Evolutionary conservation across 2,113 vertebrate genomes (phyloP).

Genomic region (Eublepharis macularius): DNA sequence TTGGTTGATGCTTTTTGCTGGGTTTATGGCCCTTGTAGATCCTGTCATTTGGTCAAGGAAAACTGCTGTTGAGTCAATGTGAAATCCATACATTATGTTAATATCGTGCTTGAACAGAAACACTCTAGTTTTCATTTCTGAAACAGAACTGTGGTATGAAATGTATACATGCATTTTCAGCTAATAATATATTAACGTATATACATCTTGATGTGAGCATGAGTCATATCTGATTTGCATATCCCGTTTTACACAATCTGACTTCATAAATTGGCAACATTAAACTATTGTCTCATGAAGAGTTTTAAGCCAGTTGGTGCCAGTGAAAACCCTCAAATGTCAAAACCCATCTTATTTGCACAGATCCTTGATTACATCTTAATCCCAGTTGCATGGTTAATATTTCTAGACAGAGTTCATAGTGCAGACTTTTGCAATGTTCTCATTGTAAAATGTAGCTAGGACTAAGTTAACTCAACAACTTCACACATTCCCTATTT

Average conservation of each 20-base stretch:
- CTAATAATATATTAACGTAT: neutral
- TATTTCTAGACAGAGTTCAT: slow-evolving; percentile 16
- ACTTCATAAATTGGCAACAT: slow-evolving; percentile 1
- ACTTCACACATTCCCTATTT: neutral
- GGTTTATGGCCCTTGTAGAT: neutral
- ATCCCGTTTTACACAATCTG: slow-evolving; percentile 13
- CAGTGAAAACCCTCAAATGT: slow-evolving; percentile 52
- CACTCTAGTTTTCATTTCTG: neutral
- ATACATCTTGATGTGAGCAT: neutral
- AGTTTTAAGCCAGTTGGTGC: slow-evolving; percentile 32
- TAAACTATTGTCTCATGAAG: slow-evolving; percentile 37
- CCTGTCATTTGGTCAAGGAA: neutral
- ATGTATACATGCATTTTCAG: neutral
- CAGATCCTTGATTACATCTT: slow-evolving; percentile 20
- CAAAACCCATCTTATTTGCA: slow-evolving; percentile 43
- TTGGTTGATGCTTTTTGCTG: no score
- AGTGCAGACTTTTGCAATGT: slow-evolving; percentile 20
- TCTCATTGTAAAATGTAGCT: slow-evolving; percentile 24
- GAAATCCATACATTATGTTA: neutral
- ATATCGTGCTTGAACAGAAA: slow-evolving; percentile 21
- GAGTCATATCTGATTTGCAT: slow-evolving; percentile 7
- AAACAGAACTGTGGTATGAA: neutral
- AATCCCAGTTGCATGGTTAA: slow-evolving; percentile 42
- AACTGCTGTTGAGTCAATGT: neutral
- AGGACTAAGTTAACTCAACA: neutral